Percentiles rank a stretch among this genome's conserved stretches.
Evolutionary conservation across 2,888 invertebrate species (phyloP).

Genomic region (Flexamia atlantica): DNA sequence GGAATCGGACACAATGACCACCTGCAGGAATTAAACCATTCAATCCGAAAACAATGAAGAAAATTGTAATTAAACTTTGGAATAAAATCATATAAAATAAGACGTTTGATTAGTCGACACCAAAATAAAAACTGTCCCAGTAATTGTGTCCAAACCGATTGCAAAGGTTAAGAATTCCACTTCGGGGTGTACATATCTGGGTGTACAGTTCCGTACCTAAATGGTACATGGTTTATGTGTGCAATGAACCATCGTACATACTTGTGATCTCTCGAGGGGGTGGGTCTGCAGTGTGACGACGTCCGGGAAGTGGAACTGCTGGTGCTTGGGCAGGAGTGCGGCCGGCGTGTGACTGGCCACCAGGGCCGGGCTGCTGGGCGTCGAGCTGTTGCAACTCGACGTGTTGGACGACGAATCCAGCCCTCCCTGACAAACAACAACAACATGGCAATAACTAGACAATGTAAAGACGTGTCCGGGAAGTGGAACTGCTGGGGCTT

Average conservation of each 20-base stretch:
- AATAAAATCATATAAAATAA: too few relatives aligned
- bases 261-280: conserved; percentile 75
- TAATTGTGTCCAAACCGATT: too few relatives aligned
- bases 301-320: conserved; percentile 87
- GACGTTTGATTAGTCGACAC: too few relatives aligned
- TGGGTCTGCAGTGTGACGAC: conserved; percentile 77
- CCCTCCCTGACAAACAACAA: conserved; percentile 77
- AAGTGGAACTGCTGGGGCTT: conserved; percentile 82
- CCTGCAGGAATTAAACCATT: too few relatives aligned
- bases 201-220: too few relatives aligned
- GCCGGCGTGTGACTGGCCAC: conserved; percentile 75
- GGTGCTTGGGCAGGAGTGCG: conserved; percentile 73
- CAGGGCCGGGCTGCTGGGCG: conserved; percentile 94
- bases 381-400: conserved; percentile 97
- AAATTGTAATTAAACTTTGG: too few relatives aligned
- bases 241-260: conserved; percentile 10
- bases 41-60: too few relatives aligned
- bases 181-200: too few relatives aligned
- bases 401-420: conserved; percentile 95
- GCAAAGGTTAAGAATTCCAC: too few relatives aligned
- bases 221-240: too few relatives aligned
- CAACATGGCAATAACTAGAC: conserved; percentile 67
- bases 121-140: too few relatives aligned
- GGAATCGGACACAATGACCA: too few relatives aligned
- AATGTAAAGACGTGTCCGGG: conserved; percentile 77